phyloP scores from a whole-genome alignment of 1,140 invertebrate genomes.

The Coenobita brevimanus region DNA sequence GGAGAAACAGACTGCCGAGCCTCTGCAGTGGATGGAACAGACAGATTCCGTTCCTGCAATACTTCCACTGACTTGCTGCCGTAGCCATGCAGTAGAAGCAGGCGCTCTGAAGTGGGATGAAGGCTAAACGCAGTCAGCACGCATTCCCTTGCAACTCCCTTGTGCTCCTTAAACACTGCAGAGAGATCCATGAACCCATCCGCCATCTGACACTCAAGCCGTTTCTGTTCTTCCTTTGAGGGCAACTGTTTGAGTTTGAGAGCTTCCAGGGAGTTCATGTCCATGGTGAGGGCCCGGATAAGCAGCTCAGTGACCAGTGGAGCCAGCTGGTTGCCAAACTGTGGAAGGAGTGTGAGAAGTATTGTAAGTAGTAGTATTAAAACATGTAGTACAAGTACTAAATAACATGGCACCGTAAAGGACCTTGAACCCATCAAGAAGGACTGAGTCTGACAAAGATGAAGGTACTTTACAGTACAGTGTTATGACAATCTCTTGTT shows the following conservation, averaged over 20 bases:
- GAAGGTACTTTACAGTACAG: too few species aligned
- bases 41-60: conserved; percentile 1
- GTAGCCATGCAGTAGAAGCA: conserved; percentile 56
- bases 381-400: background rate
- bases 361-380: background rate
- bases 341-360: conserved; percentile 72
- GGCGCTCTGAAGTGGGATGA: conserved; percentile 75
- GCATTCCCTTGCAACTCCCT: conserved; percentile 78
- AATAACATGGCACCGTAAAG: too few species aligned
- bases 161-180: conserved; percentile 76
- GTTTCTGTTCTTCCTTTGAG: conserved; percentile 67
- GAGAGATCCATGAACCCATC: conserved; percentile 78
- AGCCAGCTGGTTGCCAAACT: conserved; percentile 79
- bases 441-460: too few species aligned
- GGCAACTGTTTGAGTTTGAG: conserved; percentile 78
- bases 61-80: conserved; percentile 67
- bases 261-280: conserved; percentile 84
- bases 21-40: too few species aligned
- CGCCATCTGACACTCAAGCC: conserved; percentile 77
- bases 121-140: conserved; percentile 81
- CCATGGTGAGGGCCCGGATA: conserved; percentile 82
- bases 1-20: too few species aligned
- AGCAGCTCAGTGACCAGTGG: conserved; percentile 83
- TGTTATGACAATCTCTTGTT: too few species aligned
- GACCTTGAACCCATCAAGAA: too few species aligned